Evolutionary conservation across 2,113 vertebrate species (phyloP).

Genomic region (Pteropus alecto): DNA sequence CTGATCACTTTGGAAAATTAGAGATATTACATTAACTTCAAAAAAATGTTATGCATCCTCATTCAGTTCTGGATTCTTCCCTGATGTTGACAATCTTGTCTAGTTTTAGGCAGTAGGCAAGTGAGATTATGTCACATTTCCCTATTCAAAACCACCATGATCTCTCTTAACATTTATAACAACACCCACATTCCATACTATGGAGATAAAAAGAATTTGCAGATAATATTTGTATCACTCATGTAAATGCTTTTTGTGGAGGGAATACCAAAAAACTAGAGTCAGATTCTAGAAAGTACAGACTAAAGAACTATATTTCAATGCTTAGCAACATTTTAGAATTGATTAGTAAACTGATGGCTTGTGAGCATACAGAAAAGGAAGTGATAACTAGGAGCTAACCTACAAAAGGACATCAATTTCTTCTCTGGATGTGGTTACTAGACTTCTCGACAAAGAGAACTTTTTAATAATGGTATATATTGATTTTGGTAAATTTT

Average conservation of each 20-base stretch:
- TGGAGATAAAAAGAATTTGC: background rate
- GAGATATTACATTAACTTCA: background rate
- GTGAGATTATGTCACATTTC: background rate
- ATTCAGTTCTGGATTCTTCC: background rate
- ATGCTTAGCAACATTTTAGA: background rate
- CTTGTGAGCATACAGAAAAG: background rate
- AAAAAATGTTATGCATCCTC: background rate
- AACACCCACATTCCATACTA: background rate
- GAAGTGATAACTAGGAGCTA: background rate
- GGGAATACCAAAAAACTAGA: background rate
- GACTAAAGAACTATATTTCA: background rate
- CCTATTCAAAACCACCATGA: background rate
- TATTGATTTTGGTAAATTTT: background rate
- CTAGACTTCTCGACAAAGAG: background rate
- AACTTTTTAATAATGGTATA: background rate
- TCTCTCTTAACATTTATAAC: background rate
- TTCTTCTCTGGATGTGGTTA: background rate
- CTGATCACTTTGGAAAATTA: background rate
- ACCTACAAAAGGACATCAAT: background rate
- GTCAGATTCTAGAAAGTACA: conserved; percentile 24
- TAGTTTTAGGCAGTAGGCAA: background rate
- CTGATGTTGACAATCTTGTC: background rate
- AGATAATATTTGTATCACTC: background rate
- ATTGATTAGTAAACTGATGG: background rate
- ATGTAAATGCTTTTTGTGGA: background rate